Evolutionary conservation across 2,888 invertebrate species (phyloP), one percentile per base, ranked within the genome.

Genomic region (Ormia ochracea): DNA sequence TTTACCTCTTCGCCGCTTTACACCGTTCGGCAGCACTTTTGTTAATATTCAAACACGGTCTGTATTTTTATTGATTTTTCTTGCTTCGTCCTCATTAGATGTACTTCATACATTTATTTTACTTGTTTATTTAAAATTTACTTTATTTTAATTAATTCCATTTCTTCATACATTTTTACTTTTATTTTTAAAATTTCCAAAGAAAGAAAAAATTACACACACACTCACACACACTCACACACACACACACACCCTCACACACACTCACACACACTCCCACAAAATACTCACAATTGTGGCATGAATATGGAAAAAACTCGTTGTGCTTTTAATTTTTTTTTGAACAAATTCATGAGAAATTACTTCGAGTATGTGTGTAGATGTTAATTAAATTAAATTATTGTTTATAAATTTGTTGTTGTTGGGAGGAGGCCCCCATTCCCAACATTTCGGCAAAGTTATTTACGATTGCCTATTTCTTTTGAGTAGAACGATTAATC

Each of bases 321-420:
- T n/a, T n/a, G n/a, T n/a, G n/a, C 38, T 59, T 19, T 26, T 56
- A 38, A 31, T 28, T 56, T 56, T 43, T 48, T 65, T 65, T 48
- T 38, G 56, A 73, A 48, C 56, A 73, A 65, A 65, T 73, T 73
- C 65, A 65, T 73, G 73, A 65, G 58, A 74, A 65, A 74, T 74
- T 41, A 63, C 14, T 48, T 48, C 56, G 58, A 56, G 73, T 58
- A 56, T 65, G 17, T 65, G 14, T 52, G 6, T 45, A 28, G 12
- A 19, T 50, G 41, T 26, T 5, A 17, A n/a, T 19, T 43, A 31
- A n/a, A 59, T 48, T 23, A 48, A 38, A 48, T 45, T 56, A 23
- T 48, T 43, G 28, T 50, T 48, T 45, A 54, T 3, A 19, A 19
- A 33, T 19, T 23, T 41, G 23, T 59, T 41, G 17, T 43, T 9